Percentiles rank a stretch among this genome's conserved stretches.
These are phyloP conservation scores for Gavia stellata DNA, from an alignment of 2,113 vertebrate species.

Conservation along the genomic window DNA sequence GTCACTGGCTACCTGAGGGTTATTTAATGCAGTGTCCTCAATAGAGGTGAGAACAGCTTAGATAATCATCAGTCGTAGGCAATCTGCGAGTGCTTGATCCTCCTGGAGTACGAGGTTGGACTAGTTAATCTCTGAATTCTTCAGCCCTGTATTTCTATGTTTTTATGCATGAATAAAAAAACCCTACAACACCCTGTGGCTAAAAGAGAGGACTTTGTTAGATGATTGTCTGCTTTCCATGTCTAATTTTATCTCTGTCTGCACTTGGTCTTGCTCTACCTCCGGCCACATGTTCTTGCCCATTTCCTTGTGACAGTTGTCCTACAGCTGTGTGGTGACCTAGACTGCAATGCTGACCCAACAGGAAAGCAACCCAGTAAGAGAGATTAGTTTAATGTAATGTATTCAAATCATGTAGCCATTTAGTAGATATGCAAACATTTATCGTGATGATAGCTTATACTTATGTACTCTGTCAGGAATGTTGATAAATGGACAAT, in stretches of 20 bases:
- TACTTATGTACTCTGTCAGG: neutral
- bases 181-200: neutral
- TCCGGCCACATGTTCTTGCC: slow-evolving; percentile 19
- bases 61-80: neutral
- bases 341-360: neutral
- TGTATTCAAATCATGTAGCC: neutral
- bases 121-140: neutral
- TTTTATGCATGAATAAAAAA: neutral
- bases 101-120: neutral
- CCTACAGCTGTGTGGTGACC: slow-evolving; percentile 28
- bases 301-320: slow-evolving; percentile 34
- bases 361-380: slow-evolving; percentile 16
- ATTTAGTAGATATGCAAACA: neutral
- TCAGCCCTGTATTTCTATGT: neutral
- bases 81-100: neutral
- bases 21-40: neutral
- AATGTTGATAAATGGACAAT: neutral
- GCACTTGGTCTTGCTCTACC: neutral
- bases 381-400: neutral
- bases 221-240: neutral
- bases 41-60: neutral
- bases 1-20: neutral
- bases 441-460: neutral
- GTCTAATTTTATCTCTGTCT: slow-evolving; percentile 32
- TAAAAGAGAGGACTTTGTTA: neutral